A percentile compares a stretch with the other conserved stretches of the same genome.
phyloP scores from a whole-genome alignment of 2,797 vertebrate genomes.

The Brotula barbata region DNA sequence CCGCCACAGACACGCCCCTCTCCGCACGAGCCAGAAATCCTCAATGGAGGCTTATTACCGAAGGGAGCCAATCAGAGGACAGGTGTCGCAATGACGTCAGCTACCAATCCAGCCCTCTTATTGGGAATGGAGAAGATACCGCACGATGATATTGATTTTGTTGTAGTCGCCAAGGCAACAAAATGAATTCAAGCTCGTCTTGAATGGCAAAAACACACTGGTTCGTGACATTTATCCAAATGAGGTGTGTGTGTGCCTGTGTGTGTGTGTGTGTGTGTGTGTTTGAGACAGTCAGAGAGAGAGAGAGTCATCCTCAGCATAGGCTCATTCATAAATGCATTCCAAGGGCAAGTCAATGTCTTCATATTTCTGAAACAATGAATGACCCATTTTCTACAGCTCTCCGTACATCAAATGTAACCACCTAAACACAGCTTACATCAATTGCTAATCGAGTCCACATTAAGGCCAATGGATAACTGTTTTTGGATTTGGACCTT shows the following conservation, averaged over 20 bases:
- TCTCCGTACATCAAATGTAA: too few species aligned
- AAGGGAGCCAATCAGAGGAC: conserved; percentile 68
- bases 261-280: neutral
- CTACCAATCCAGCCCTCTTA: conserved; percentile 39
- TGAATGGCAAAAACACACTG: conserved; percentile 48
- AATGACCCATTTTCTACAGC: too few species aligned
- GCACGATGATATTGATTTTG: conserved; percentile 67
- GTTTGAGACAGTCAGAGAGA: conserved; percentile 1
- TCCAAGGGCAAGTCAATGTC: conserved; percentile 66
- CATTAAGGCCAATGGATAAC: too few species aligned
- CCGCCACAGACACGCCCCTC: conserved; percentile 62
- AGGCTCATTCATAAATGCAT: conserved; percentile 67
- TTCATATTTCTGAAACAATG: conserved; percentile 6
- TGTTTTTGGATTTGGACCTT: too few species aligned
- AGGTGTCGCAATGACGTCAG: conserved; percentile 68
- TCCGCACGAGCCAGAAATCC: conserved; percentile 46
- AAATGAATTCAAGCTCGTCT: conserved; percentile 41
- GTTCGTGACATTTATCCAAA: conserved; percentile 62
- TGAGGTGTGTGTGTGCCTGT: conserved; percentile 8
- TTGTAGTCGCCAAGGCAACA: conserved; percentile 71
- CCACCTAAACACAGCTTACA: too few species aligned
- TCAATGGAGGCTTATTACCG: conserved; percentile 71
- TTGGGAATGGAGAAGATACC: conserved; percentile 57
- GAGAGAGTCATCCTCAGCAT: conserved; percentile 7
- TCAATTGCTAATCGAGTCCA: too few species aligned